These are phyloP conservation scores for Stichopus horrens DNA, from an alignment of 53 echinoderm and acorn worm species.

Conservation along the genomic window DNA sequence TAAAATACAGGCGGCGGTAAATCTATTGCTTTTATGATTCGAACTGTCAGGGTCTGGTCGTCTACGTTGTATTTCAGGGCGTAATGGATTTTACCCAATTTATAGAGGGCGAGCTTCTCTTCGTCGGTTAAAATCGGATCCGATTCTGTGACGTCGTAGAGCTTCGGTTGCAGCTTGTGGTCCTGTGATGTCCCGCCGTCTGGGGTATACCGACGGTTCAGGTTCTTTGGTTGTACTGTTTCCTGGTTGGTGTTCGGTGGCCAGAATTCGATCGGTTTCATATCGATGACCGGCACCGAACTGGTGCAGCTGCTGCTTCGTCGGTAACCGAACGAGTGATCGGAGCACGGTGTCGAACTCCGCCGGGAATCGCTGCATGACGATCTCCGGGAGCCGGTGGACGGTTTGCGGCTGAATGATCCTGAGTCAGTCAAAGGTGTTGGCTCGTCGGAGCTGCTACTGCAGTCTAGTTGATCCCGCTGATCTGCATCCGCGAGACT, in stretches of 20 bases:
- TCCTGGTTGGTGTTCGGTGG: slow-evolving; percentile 96
- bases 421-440: slow-evolving; percentile 45
- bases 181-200: slow-evolving; percentile 75
- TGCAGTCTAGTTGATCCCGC: not conserved
- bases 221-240: slow-evolving; percentile 82
- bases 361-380: slow-evolving; percentile 88
- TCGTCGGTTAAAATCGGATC: slow-evolving; percentile 93
- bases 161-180: slow-evolving; percentile 88
- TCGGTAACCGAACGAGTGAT: slow-evolving; percentile 63
- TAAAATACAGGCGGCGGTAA: slow-evolving; percentile 90
- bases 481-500: slow-evolving; percentile 29
- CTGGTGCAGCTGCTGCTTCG: slow-evolving; percentile 90
- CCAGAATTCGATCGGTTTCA: slow-evolving; percentile 99
- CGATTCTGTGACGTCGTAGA: slow-evolving; percentile 88
- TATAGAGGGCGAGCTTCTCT: slow-evolving; percentile 83
- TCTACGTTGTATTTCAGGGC: slow-evolving; percentile 85
- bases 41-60: slow-evolving; percentile 72
- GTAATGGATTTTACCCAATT: slow-evolving; percentile 95
- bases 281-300: slow-evolving; percentile 93
- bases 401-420: slow-evolving; percentile 51
- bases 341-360: slow-evolving; percentile 80
- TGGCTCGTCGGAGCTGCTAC: slow-evolving; percentile 35
- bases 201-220: slow-evolving; percentile 81
- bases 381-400: slow-evolving; percentile 84
- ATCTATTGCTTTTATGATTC: slow-evolving; percentile 85